Evolutionary conservation across 2,888 invertebrate genomes (phyloP).

Genomic region (Cotesia congregata): DNA sequence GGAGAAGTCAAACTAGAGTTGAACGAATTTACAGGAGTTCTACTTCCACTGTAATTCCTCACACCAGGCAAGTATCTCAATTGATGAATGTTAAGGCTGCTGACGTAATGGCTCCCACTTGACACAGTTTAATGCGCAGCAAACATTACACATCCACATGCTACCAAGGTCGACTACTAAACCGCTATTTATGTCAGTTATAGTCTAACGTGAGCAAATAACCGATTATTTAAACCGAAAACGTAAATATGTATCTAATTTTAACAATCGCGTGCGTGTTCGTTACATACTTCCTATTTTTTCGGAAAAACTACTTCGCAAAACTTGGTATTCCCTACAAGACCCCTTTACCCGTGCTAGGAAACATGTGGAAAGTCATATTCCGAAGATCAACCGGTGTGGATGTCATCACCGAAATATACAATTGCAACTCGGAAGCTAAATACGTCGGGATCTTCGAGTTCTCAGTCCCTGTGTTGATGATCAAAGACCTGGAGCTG

Average conservation of each 20-base stretch:
- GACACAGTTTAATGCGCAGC: no score
- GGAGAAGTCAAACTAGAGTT: no score
- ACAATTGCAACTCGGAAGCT: constrained; percentile 48
- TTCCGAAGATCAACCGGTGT: constrained; percentile 33
- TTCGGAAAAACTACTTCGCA: constrained; percentile 42
- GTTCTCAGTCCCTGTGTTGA: constrained; percentile 47
- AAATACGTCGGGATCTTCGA: constrained; percentile 42
- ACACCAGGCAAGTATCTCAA: no score
- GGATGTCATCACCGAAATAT: constrained; percentile 39
- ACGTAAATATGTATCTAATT: constrained; percentile 11
- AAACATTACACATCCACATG: no score
- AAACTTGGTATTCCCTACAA: constrained; percentile 47
- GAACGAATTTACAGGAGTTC: no score
- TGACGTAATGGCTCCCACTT: no score
- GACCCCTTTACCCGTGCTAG: constrained; percentile 45
- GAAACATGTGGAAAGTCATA: constrained; percentile 44
- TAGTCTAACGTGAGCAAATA: neutral
- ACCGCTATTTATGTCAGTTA: neutral
- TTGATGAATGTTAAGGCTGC: no score
- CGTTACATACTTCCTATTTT: constrained; percentile 26
- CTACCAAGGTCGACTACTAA: no score
- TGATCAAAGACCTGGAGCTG: constrained; percentile 60
- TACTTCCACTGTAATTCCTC: no score
- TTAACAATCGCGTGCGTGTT: constrained; percentile 19
- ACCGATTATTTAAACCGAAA: neutral